phyloP scores from a whole-genome alignment of 2,888 invertebrate species.

The Chorisops tibialis region DNA sequence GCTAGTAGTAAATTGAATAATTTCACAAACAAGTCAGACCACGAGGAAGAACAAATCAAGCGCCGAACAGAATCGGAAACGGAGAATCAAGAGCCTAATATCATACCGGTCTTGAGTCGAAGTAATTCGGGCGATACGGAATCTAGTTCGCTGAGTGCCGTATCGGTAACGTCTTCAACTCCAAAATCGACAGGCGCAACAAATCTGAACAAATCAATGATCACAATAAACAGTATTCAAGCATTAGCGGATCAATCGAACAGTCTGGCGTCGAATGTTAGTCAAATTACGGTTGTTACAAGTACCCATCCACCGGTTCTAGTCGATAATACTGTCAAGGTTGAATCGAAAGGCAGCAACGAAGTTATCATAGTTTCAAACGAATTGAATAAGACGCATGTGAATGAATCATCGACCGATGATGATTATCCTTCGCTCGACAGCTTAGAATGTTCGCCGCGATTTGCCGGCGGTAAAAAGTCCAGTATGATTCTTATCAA shows the following conservation, averaged over 20 bases:
- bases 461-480: constrained; percentile 37
- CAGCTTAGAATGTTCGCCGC: constrained; percentile 62
- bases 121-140: constrained; percentile 40
- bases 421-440: constrained; percentile 75
- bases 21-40: constrained; percentile 7
- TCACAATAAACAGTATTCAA: constrained; percentile 42
- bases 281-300: constrained; percentile 78
- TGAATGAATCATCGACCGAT: constrained; percentile 69
- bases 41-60: constrained; percentile 26
- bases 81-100: constrained; percentile 32
- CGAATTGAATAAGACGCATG: constrained; percentile 64
- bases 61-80: constrained; percentile 18
- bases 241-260: constrained; percentile 62
- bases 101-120: constrained; percentile 39
- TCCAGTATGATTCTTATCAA: constrained; percentile 47
- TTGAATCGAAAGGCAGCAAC: constrained; percentile 48
- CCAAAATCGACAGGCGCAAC: constrained; percentile 20
- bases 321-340: constrained; percentile 58
- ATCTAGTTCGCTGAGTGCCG: constrained; percentile 31
- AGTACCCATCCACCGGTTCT: constrained; percentile 77
- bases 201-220: constrained; percentile 37
- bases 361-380: constrained; percentile 82
- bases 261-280: constrained; percentile 67
- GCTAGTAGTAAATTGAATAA: not conserved
- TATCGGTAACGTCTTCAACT: constrained; percentile 28